A percentile compares a stretch with the other conserved stretches of the same genome.
These are phyloP conservation scores for Drosophila anomelani DNA, from an alignment of 2,888 invertebrate species.

Conservation along the genomic window DNA sequence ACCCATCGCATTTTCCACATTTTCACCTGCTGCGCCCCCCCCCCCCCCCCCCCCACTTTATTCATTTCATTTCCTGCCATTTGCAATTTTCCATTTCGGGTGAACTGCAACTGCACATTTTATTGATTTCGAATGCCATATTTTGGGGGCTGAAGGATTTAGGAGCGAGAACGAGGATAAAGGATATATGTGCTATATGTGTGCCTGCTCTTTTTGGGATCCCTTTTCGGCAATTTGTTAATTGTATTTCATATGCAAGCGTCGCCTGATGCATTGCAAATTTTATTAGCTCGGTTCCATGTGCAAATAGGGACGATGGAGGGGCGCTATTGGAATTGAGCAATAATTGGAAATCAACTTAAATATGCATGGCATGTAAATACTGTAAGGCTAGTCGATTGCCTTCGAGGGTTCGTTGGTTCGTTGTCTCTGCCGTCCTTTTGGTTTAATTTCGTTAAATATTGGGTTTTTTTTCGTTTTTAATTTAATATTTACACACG, in stretches of 20 bases:
- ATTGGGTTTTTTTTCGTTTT: constrained; percentile 14
- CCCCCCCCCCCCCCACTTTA: constrained; percentile 18
- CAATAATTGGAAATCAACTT: constrained; percentile 70
- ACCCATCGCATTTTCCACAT: neutral
- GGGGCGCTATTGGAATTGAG: constrained; percentile 52
- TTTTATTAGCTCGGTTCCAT: constrained; percentile 53
- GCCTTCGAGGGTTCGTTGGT: constrained; percentile 30
- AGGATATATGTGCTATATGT: neutral
- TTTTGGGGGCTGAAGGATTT: constrained; percentile 4
- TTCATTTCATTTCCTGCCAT: constrained; percentile 49
- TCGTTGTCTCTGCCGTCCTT: neutral
- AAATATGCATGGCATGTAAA: constrained; percentile 73
- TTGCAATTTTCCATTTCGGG: constrained; percentile 46
- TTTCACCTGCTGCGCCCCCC: neutral
- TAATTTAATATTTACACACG: neutral
- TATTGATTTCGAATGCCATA: constrained; percentile 46
- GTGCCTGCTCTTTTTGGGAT: constrained; percentile 8
- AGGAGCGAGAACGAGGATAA: constrained; percentile 3
- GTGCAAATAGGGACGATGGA: constrained; percentile 14
- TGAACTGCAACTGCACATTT: constrained; percentile 42
- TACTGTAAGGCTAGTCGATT: constrained; percentile 32
- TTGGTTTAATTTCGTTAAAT: constrained; percentile 20
- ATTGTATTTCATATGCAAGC: constrained; percentile 61
- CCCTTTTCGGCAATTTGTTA: constrained; percentile 55
- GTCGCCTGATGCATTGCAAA: constrained; percentile 46